Base-by-base conservation (phyloP, 2,113 vertebrate genomes). In the Patagioenas fasciata region DNA sequence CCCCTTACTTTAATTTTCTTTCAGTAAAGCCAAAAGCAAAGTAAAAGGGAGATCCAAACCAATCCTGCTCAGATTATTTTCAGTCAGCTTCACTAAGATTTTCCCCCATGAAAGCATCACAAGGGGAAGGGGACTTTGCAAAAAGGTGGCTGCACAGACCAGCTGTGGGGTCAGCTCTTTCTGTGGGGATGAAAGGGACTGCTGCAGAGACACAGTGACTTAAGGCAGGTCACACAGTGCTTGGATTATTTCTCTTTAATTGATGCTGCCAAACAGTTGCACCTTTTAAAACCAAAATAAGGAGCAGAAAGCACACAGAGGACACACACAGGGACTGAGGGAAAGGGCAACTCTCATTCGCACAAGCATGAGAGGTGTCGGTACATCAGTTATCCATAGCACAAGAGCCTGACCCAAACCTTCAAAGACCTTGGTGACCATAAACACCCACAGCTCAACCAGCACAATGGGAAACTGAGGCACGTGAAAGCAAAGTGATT, bases 391-490 rank as follows among this genome's bases (percentile, higher is more conserved):
- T 26, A 42, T 47, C 34, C 6, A 4, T 6, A 48, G 28, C 40
- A 34, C 19, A 31, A 50, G n/a, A 66, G 25, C 75, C 62, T 36
- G 13, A 32, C 9, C 28, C 36, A 69, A 53, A 29, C 25, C 20
- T 50, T 7, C 61, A 17, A 32, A 58, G 67, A 56, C 34, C 80
- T 47, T 3, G 0, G 13, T 67, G 48, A 67, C 19, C 67, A 62
- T 24, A 1, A 14, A 24, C 40, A 78, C 5, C 40, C 75, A 32
- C 0, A 5, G 32, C 60, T 66, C 66, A 17, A n/a, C 18, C 54
- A 70, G 19, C 54, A 66, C 1, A 0, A 8, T 36, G 74, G 88
- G 95, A 97, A 96, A 96, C 84, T 50, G 75, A 91, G 89, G 90
- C 78, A 75, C 2, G 0, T 2, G 32, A 77, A 70, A 60, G 18